Percentiles rank a stretch among this genome's conserved stretches.
Evolutionary conservation across 2,797 vertebrate genomes (phyloP).

Genomic region (Esox lucius): DNA sequence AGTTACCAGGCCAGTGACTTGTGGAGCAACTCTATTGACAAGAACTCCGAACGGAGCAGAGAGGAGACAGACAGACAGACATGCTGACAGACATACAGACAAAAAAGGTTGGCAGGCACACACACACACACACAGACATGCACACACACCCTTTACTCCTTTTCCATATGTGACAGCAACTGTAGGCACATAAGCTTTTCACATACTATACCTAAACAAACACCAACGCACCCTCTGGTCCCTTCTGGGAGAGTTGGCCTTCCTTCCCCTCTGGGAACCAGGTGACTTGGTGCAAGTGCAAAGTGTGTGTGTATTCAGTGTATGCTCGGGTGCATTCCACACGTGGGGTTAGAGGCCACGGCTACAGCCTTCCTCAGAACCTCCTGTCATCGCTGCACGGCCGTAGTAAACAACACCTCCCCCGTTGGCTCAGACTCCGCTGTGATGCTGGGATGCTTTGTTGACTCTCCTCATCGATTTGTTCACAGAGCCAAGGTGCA

Average conservation of each 20-base stretch:
- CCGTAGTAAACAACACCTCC: constrained; percentile 16
- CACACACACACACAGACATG: constrained; percentile 1
- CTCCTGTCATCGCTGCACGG: constrained; percentile 26
- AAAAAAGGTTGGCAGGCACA: not conserved
- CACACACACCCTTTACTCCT: constrained; percentile 35
- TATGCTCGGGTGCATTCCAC: constrained; percentile 9
- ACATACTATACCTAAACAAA: not conserved
- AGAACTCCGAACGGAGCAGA: not conserved
- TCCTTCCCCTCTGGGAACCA: not conserved
- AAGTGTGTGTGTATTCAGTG: constrained; percentile 13
- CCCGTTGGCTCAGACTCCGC: constrained; percentile 29
- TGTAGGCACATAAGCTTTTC: not conserved
- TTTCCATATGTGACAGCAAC: not conserved
- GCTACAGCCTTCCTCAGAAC: not conserved
- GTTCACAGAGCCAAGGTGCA: constrained; percentile 39
- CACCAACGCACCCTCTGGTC: not conserved
- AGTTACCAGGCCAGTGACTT: constrained; percentile 58
- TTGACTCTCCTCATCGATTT: constrained; percentile 65
- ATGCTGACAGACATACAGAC: not conserved
- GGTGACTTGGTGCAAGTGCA: not conserved
- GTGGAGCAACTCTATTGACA: not conserved
- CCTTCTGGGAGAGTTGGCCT: too few species aligned
- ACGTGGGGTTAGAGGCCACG: constrained; percentile 7
- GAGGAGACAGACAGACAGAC: not conserved
- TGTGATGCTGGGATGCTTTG: constrained; percentile 51